Base-by-base conservation (phyloP, 2,888 invertebrate genomes). In the Dione juno region DNA sequence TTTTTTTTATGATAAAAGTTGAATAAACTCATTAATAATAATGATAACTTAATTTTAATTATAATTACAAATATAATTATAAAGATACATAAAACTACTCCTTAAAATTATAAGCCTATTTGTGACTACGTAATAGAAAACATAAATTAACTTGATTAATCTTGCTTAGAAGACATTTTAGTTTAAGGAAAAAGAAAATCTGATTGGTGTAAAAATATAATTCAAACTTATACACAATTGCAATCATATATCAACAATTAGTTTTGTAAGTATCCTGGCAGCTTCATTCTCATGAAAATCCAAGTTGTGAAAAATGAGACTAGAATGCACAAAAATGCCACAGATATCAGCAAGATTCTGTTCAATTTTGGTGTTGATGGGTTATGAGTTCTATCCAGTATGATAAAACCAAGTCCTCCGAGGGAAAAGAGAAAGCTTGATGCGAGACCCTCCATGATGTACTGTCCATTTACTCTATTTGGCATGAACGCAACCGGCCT, bases 371-470 rank as follows among this genome's bases (percentile, higher is more conserved):
- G 97, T 52, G 98, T 95, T 0, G 96, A 95, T 0, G 98, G 97
- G 81, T 97, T 97, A 86, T 98, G 98, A 0, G 98, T 98, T 80
- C 98, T 97, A 88, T 99, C 99, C 74, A 99, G 93, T 72, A 99
- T 97, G 28, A 99, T 98, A 88, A 99, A 99, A 9, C 99, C 99
- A 41, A 99, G 90, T 0, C 99, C 99, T 54, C 99, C 99, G 73
- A 99, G 94, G 0, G 98, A 98, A 88, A 99, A 99, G 28, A 99
- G 94, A 85, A 99, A 99, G 88, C 98, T 98, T 13, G 99, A 98
- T 0, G 99, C 99, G 74, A 99, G 91, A 0, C 99, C 99, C 92
- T 99, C 99, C 98, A 99, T 99, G 69, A 99, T 99, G 85, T 99
- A 99, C 86, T 99, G 99, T 0, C 99, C 99, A 89, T 99, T 99